A percentile compares a stretch with the other conserved stretches of the same genome.
phyloP scores from a whole-genome alignment of 2,113 vertebrate species.

The Takifugu bimaculatus region DNA sequence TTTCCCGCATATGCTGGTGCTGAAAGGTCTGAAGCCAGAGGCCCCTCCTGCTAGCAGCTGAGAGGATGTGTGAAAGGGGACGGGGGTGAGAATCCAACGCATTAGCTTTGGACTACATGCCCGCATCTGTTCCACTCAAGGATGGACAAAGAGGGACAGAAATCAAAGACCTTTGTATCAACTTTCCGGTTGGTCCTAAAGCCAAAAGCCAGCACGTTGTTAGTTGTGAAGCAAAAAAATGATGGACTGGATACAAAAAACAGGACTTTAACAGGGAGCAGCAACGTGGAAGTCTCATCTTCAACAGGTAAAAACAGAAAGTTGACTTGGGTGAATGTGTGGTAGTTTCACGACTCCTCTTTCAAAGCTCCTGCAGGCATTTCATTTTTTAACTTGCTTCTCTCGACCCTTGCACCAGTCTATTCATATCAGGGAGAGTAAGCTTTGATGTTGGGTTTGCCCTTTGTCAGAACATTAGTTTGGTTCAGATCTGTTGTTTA shows the following conservation, averaged over 20 bases:
- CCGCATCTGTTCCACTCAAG: slow-evolving; percentile 6
- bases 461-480: no score
- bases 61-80: slow-evolving; percentile 19
- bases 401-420: no score
- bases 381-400: neutral
- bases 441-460: no score
- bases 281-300: slow-evolving; percentile 18
- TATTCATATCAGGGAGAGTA: no score
- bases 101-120: neutral
- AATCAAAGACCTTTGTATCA: slow-evolving; percentile 65
- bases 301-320: slow-evolving; percentile 49
- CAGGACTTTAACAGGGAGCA: slow-evolving; percentile 4
- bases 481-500: no score
- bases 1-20: slow-evolving; percentile 36
- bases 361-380: neutral
- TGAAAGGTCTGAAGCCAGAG: slow-evolving; percentile 26
- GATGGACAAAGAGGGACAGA: slow-evolving; percentile 57
- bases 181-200: slow-evolving; percentile 63
- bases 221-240: slow-evolving; percentile 9
- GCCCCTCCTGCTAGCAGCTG: slow-evolving; percentile 43
- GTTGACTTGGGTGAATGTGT: neutral
- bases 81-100: slow-evolving; percentile 8
- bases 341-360: neutral
- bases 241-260: slow-evolving; percentile 31
- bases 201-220: slow-evolving; percentile 12